Percentiles rank a stretch among this genome's conserved stretches.
Evolutionary conservation across 1,140 invertebrate genomes (phyloP).

Genomic region (Eciton burchellii): DNA sequence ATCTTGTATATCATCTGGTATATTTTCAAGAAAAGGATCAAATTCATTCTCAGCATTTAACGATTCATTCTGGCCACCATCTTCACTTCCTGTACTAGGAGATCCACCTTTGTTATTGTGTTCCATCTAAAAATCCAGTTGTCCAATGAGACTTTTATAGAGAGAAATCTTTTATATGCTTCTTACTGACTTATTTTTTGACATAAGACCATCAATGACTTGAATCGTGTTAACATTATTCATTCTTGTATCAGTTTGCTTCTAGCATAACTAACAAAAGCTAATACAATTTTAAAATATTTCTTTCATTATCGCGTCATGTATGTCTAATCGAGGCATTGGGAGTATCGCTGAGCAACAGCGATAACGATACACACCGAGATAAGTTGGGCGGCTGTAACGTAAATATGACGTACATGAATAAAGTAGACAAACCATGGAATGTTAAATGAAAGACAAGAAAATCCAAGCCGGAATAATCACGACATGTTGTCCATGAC

Average conservation of each 20-base stretch:
- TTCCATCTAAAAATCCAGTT: slow-evolving; percentile 76
- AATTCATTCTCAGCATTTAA: slow-evolving; percentile 89
- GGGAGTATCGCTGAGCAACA: neutral
- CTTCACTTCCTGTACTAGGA: slow-evolving; percentile 93
- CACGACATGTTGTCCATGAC: neutral
- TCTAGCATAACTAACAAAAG: neutral
- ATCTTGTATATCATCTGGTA: slow-evolving; percentile 85
- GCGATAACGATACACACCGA: neutral
- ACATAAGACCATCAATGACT: no score
- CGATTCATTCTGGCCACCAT: slow-evolving; percentile 90
- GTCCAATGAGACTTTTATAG: neutral
- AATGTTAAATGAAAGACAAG: neutral
- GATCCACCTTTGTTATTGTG: slow-evolving; percentile 89
- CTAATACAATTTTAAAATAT: neutral
- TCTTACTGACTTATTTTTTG: neutral
- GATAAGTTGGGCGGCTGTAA: neutral
- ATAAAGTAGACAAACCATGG: neutral
- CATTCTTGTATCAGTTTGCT: neutral
- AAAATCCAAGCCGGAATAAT: neutral
- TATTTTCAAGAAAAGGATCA: slow-evolving; percentile 88
- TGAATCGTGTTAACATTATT: slow-evolving; percentile 6
- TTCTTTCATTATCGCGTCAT: neutral
- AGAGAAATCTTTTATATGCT: neutral
- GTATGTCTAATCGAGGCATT: neutral
- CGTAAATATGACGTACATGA: neutral